Percentiles rank a stretch among this genome's conserved stretches.
Conservation (phyloP, 2,113 vertebrate species). For the Elgaria multicarinata region DNA sequence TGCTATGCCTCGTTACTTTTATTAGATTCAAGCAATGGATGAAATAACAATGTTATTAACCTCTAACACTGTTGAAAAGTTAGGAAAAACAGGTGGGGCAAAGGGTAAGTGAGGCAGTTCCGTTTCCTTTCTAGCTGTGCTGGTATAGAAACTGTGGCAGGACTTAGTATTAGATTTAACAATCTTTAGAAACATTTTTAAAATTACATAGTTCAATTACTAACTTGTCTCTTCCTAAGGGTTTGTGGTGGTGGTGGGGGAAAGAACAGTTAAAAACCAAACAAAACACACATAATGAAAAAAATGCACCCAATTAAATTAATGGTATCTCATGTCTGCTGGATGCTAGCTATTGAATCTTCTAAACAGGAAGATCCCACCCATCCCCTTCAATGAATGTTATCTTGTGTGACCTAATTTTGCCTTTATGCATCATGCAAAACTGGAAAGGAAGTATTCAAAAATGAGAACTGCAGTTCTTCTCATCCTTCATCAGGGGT, state of each 20-base stretch:
- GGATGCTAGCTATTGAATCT: not conserved
- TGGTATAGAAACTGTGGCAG: not conserved
- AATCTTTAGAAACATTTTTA: not conserved
- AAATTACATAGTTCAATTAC: not conserved
- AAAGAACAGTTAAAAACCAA: conserved; percentile 27
- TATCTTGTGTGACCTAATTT: not conserved
- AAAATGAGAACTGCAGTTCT: conserved; percentile 29
- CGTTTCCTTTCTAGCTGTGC: conserved; percentile 16
- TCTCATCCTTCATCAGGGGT: not conserved
- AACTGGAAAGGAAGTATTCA: not conserved
- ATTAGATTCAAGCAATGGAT: conserved; percentile 76
- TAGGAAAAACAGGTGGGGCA: conserved; percentile 65
- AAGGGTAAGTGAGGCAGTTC: conserved; percentile 20
- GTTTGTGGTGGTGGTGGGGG: not conserved
- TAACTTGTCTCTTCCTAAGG: not conserved
- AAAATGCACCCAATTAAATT: not conserved
- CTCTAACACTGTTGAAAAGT: conserved; percentile 78
- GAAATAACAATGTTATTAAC: conserved; percentile 80
- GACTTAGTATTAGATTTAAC: conserved; percentile 49
- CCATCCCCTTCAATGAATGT: conserved; percentile 16
- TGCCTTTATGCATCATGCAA: conserved; percentile 24
- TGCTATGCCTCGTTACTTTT: conserved; percentile 76
- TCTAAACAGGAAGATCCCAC: conserved; percentile 3
- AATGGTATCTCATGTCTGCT: not conserved
- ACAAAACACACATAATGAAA: conserved; percentile 8